Evolutionary conservation across 2,797 vertebrate species (phyloP).

Genomic region (Hydrophis major): DNA sequence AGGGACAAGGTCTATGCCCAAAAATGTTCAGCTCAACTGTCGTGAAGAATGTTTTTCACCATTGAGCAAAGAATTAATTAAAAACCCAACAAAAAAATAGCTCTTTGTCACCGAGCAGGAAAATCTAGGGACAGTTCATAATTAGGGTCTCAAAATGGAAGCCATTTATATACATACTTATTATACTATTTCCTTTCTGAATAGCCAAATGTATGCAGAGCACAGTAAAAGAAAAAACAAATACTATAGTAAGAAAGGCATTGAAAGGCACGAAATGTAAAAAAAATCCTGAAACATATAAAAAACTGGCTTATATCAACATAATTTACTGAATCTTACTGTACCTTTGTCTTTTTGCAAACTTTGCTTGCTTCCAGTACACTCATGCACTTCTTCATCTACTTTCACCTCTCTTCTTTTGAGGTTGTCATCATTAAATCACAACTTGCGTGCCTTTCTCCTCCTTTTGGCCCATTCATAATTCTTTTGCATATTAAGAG

Average conservation of each 20-base stretch:
- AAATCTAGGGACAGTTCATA: background rate
- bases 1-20: background rate
- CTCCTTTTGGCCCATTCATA: background rate
- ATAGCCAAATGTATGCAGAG: background rate
- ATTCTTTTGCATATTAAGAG: background rate
- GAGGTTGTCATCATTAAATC: background rate
- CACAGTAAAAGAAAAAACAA: background rate
- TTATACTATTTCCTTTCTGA: background rate
- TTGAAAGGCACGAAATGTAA: background rate
- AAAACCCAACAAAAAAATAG: background rate
- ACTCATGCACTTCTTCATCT: background rate
- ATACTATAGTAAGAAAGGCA: background rate
- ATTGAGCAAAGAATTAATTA: background rate
- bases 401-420: background rate
- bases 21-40: background rate
- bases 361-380: background rate
- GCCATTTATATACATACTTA: background rate
- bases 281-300: background rate
- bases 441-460: background rate
- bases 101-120: background rate
- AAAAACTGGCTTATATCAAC: background rate
- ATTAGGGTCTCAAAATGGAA: background rate
- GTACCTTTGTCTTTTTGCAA: background rate
- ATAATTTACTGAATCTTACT: background rate
- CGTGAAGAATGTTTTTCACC: background rate